Conservation (phyloP, 1,140 invertebrate species). For the Conopomorpha cramerella region DNA sequence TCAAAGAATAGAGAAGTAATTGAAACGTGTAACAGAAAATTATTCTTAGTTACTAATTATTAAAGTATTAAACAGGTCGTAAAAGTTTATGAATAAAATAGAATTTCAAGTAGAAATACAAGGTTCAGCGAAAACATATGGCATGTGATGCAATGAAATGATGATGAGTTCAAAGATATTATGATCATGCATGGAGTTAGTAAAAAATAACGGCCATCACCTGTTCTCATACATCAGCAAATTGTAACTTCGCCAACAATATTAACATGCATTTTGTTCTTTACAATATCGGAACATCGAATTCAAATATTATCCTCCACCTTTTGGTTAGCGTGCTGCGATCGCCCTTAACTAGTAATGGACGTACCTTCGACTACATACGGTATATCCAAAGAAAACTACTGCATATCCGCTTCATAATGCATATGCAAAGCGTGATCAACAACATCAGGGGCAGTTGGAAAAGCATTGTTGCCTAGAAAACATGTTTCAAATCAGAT, state of each 20-base stretch:
- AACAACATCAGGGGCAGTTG: slow-evolving; percentile 63
- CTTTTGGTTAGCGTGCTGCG: slow-evolving; percentile 33
- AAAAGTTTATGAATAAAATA: too few species aligned
- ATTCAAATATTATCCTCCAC: slow-evolving; percentile 21
- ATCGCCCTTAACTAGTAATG: slow-evolving; percentile 32
- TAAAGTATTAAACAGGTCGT: too few species aligned
- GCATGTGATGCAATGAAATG: background rate
- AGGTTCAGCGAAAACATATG: slow-evolving; percentile 2
- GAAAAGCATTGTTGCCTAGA: slow-evolving; percentile 61
- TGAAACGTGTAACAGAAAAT: too few species aligned
- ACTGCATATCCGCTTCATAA: slow-evolving; percentile 64
- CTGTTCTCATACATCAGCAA: too few species aligned
- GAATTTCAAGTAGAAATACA: background rate
- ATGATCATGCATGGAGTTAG: too few species aligned
- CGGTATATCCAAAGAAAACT: slow-evolving; percentile 63
- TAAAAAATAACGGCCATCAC: too few species aligned
- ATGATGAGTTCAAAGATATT: background rate
- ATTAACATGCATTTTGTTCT: background rate
- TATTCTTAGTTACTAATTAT: too few species aligned
- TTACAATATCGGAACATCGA: background rate
- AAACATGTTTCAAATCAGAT: slow-evolving; percentile 39
- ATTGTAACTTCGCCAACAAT: too few species aligned
- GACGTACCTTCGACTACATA: slow-evolving; percentile 59
- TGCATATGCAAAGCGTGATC: slow-evolving; percentile 64
- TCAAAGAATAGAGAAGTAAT: background rate